Percentiles rank a stretch among this genome's conserved stretches.
These are phyloP conservation scores for Ficedula albicollis DNA, from an alignment of 2,797 vertebrate genomes.

Conservation along the genomic window DNA sequence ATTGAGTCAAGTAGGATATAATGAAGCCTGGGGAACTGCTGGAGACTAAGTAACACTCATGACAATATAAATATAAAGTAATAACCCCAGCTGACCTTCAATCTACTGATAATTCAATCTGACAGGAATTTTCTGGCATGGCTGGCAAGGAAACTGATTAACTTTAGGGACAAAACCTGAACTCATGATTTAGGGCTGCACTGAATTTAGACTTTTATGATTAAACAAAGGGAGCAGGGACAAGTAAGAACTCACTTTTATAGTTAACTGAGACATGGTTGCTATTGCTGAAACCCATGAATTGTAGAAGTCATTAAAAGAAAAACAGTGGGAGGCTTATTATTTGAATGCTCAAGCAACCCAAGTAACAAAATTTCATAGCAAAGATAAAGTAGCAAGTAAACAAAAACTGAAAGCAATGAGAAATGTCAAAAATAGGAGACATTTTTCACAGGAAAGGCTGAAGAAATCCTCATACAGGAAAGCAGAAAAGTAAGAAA, in stretches of 20 bases:
- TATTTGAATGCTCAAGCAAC: neutral
- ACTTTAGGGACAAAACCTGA: neutral
- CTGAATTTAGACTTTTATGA: neutral
- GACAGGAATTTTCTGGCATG: neutral
- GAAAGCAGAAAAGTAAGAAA: neutral
- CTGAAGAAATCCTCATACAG: neutral
- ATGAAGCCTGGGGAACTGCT: neutral
- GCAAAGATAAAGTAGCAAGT: neutral
- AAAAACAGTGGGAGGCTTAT: neutral
- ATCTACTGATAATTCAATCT: neutral
- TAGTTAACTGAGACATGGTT: neutral
- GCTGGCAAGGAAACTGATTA: neutral
- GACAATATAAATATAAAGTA: neutral
- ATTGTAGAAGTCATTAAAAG: constrained; percentile 12
- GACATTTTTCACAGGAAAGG: neutral
- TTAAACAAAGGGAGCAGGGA: neutral
- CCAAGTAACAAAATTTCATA: neutral
- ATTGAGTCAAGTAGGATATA: neutral
- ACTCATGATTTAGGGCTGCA: neutral
- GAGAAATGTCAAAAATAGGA: neutral
- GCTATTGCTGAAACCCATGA: neutral
- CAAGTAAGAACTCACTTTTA: constrained; percentile 1
- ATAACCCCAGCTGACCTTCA: neutral
- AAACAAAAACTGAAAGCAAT: constrained; percentile 11
- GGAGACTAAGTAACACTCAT: neutral